phyloP scores from a whole-genome alignment of 2,113 vertebrate species.

The Mobula hypostoma region DNA sequence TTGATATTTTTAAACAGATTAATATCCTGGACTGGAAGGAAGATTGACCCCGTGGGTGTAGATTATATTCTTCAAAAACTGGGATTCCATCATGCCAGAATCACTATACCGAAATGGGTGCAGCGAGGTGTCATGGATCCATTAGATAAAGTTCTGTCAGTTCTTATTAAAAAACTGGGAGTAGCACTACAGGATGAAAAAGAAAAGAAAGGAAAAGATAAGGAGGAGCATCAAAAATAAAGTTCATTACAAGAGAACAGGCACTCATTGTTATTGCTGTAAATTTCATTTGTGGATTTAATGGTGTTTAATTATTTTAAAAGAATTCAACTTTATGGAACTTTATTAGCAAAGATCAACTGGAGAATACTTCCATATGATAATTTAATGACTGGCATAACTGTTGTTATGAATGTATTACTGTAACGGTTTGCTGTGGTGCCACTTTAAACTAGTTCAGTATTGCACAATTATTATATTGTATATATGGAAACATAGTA shows the following conservation, averaged over 20 bases:
- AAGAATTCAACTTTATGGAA: constrained; percentile 55
- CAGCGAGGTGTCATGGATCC: constrained; percentile 99
- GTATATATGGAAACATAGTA: constrained; percentile 67
- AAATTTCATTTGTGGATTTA: constrained; percentile 47
- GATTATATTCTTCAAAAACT: constrained; percentile 97
- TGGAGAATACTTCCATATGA: constrained; percentile 54
- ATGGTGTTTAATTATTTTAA: constrained; percentile 45
- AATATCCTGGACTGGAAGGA: constrained; percentile 96
- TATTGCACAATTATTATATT: constrained; percentile 61
- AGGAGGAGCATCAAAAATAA: constrained; percentile 76
- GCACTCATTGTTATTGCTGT: neutral
- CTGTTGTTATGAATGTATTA: constrained; percentile 46
- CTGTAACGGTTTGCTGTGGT: constrained; percentile 64
- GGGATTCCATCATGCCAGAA: constrained; percentile 97
- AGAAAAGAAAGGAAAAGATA: constrained; percentile 85
- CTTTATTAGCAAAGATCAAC: constrained; percentile 53
- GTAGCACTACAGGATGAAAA: constrained; percentile 91
- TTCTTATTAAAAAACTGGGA: constrained; percentile 94
- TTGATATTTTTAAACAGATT: constrained; percentile 59
- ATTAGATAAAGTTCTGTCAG: constrained; percentile 90
- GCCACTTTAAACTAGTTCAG: constrained; percentile 57
- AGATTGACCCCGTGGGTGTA: constrained; percentile 94
- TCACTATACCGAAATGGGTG: constrained; percentile 98
- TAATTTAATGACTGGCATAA: constrained; percentile 48
- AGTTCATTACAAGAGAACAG: constrained; percentile 44